Evolutionary conservation across 1,140 invertebrate species (phyloP), one percentile per base, ranked within the genome.

Genomic region (Mercenaria mercenaria): DNA sequence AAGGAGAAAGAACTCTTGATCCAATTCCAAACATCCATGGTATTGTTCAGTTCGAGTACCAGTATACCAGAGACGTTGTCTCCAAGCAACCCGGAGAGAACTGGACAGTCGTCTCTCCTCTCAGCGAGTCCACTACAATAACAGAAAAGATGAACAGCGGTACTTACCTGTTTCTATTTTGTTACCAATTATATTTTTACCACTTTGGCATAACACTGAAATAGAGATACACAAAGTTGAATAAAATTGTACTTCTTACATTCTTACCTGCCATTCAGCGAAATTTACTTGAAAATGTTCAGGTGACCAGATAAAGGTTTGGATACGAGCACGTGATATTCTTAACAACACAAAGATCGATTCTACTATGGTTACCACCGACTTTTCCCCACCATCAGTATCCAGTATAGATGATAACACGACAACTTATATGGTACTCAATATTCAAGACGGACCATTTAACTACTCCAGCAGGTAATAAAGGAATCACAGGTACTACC

Each of bases 11-110:
- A 18, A 89, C 61, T 11, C 29, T 41, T 0, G 64, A 67, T n/a
- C 41, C 64, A 15, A 89, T 82, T 15, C 39, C 64, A 13, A 82
- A 82, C 47, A 37, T 82, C 0, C 59, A 82, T n/a, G 87, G 87
- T 29, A 89, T 89, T 26, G 87, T 89, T 34, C 18, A 59, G 26
- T 89, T 82, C 37, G 77, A 89, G 37, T 56, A 80, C 10, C n/a
- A 39, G 37, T 72, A 32, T n/a, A 23, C 29, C 23, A 26, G 26
- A 4, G 13, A 43, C 26, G 47, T 52, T 20, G 18, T 1, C 1
- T 34, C 8, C 0, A 13, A 47, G 6, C 32, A 52, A 32, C 83
- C 83, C 8, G 29, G 2, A 0, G 1, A 0, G 8, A 43, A 26
- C 10, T 85, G 83, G 83, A 20, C n/a, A 26, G 26, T 26, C 10